Evolutionary conservation across 2,113 vertebrate species (phyloP), one percentile per base, ranked within the genome.

Genomic region (Lichenostomus cassidix): DNA sequence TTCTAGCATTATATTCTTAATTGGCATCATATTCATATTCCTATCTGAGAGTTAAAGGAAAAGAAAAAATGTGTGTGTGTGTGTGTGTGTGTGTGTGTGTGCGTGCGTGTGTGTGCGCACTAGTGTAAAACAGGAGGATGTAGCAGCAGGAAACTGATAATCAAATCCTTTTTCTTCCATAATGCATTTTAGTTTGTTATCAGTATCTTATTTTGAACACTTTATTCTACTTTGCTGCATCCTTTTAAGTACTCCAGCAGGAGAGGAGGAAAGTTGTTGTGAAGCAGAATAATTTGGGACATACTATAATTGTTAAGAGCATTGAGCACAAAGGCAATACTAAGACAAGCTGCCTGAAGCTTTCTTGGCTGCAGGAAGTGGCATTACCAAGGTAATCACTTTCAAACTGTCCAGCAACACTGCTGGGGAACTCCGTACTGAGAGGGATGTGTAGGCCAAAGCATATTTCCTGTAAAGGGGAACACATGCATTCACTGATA

Each of bases 391-490:
- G 96, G 97, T 62, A 88, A 97, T 96, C 68, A 60, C 91, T 95
- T 94, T 88, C 74, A 93, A 87, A 76, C 81, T 73, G 94, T 95
- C 87, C 91, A 91, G 83, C 65, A 88, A 84, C 84, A 71, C 91
- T 88, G 69, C 79, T 29, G 17, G 63, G 50, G 73, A 96, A 64
- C 89, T 92, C 90, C 86, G 88, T 86, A 63, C 83, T 4, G n/a
- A 92, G 73, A 90, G 92, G 84, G 92, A 87, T 91, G 53, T 64
- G 83, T 69, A 87, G 96, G 90, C 96, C 83, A 71, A 94, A 75
- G 64, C 9, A 5, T 31, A 69, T 79, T 98, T 98, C 98, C 98
- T 96, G 97, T 92, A 74, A 93, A 90, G 95, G 78, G 92, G 97
- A 95, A 95, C 95, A 93, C 17, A 58, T 76, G 64, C 87, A 94